phyloP scores from a whole-genome alignment of 2,113 vertebrate species.

The Leucosticte australis region DNA sequence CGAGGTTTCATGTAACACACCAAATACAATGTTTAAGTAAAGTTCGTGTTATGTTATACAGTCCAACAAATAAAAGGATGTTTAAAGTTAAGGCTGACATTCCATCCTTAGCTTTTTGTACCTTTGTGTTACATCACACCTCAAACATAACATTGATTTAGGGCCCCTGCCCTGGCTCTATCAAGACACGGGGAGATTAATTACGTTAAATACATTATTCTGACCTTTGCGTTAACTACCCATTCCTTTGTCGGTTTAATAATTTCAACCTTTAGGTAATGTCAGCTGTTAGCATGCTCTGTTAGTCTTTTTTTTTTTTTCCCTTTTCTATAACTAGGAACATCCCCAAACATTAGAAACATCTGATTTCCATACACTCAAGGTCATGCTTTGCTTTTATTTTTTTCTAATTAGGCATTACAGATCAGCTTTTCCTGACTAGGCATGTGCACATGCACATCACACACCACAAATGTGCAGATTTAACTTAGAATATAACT shows the following conservation, averaged over 20 bases:
- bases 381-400: background rate
- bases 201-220: background rate
- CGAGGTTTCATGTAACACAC: slow-evolving; percentile 34
- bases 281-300: background rate
- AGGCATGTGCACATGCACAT: background rate
- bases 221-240: background rate
- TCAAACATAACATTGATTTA: slow-evolving; percentile 55
- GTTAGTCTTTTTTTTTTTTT: background rate
- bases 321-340: background rate
- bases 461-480: background rate
- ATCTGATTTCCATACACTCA: background rate
- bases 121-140: slow-evolving; percentile 64
- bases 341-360: background rate
- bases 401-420: background rate
- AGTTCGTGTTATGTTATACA: slow-evolving; percentile 57
- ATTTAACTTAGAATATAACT: background rate
- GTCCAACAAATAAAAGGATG: slow-evolving; percentile 63
- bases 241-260: background rate
- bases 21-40: slow-evolving; percentile 60
- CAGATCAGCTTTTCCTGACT: background rate
- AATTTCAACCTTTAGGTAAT: slow-evolving; percentile 28
- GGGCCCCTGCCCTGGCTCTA: background rate
- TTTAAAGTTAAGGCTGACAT: slow-evolving; percentile 62
- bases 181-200: slow-evolving; percentile 21
- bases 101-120: slow-evolving; percentile 63